Evolutionary conservation across 2,113 vertebrate genomes (phyloP).

Genomic region (Hemicordylus capensis): DNA sequence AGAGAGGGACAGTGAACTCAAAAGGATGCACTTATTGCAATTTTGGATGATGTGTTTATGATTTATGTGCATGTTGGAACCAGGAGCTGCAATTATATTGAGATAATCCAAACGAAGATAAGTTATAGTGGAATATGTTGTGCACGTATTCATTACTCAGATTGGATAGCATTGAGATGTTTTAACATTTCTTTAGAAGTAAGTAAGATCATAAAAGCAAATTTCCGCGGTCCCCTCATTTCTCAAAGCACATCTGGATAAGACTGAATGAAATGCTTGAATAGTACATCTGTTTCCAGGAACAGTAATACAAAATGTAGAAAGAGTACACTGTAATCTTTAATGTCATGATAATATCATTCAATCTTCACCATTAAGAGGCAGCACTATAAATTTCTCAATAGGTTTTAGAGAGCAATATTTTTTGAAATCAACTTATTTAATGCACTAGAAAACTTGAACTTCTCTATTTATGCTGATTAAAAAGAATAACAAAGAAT

Average conservation of each 20-base stretch:
- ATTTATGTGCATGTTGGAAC: constrained; percentile 15
- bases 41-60: constrained; percentile 33
- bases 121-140: constrained; percentile 6
- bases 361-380: constrained; percentile 62
- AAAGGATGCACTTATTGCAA: constrained; percentile 25
- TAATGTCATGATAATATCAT: constrained; percentile 16
- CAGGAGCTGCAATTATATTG: constrained; percentile 15
- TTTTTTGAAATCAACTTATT: constrained; percentile 16
- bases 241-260: constrained; percentile 58
- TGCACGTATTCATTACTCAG: neutral
- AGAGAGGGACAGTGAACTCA: constrained; percentile 4
- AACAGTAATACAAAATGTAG: constrained; percentile 59
- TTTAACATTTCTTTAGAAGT: constrained; percentile 38
- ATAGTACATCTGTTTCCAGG: constrained; percentile 65
- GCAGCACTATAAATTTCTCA: constrained; percentile 44
- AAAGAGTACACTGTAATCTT: constrained; percentile 61
- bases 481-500: neutral
- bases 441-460: constrained; percentile 16
- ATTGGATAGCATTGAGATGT: constrained; percentile 22
- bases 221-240: constrained; percentile 31
- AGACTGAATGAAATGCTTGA: constrained; percentile 59
- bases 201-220: constrained; percentile 13
- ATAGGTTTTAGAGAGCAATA: constrained; percentile 32
- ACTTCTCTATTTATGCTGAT: constrained; percentile 4
- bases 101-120: constrained; percentile 31